These are phyloP conservation scores for Bombyx mandarina DNA, from an alignment of 1,140 invertebrate genomes.

Conservation along the genomic window DNA sequence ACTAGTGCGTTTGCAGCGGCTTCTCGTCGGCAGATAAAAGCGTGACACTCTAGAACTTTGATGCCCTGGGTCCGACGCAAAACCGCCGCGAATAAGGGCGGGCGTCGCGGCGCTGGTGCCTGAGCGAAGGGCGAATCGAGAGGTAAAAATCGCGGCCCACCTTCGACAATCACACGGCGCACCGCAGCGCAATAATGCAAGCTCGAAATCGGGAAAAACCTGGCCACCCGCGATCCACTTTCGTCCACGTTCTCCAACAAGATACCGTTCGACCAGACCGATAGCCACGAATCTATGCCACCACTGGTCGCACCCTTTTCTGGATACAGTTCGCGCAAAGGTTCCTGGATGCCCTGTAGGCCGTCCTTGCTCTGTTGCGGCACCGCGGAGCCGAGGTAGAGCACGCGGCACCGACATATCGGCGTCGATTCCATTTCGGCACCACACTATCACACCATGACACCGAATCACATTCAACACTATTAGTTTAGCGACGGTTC, in stretches of 20 bases:
- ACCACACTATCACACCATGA: constrained; percentile 65
- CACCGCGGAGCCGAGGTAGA: constrained; percentile 97
- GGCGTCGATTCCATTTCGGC: constrained; percentile 82
- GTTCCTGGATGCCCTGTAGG: constrained; percentile 97
- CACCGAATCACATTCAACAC: constrained; percentile 51
- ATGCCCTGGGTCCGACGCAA: constrained; percentile 96
- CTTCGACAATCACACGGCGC: constrained; percentile 81
- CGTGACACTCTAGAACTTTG: constrained; percentile 98
- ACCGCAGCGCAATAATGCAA: constrained; percentile 98
- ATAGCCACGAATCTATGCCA: constrained; percentile 97
- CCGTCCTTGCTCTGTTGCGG: constrained; percentile 98
- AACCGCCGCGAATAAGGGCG: constrained; percentile 97
- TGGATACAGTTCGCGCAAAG: constrained; percentile 95
- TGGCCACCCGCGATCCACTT: constrained; percentile 92
- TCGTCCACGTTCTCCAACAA: constrained; percentile 97
- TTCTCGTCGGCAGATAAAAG: constrained; percentile 97
- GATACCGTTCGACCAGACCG: constrained; percentile 97
- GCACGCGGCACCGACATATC: constrained; percentile 95
- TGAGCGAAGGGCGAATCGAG: constrained; percentile 96
- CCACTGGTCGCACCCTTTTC: constrained; percentile 89
- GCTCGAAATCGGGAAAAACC: constrained; percentile 97
- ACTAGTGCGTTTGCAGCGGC: constrained; percentile 95
- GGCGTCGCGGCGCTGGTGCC: constrained; percentile 87
- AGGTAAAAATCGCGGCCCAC: constrained; percentile 91
- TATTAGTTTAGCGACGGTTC: constrained; percentile 24